A percentile compares a stretch with the other conserved stretches of the same genome.
Evolutionary conservation across 2,113 vertebrate genomes (phyloP).

Genomic region (Ammodytes marinus): DNA sequence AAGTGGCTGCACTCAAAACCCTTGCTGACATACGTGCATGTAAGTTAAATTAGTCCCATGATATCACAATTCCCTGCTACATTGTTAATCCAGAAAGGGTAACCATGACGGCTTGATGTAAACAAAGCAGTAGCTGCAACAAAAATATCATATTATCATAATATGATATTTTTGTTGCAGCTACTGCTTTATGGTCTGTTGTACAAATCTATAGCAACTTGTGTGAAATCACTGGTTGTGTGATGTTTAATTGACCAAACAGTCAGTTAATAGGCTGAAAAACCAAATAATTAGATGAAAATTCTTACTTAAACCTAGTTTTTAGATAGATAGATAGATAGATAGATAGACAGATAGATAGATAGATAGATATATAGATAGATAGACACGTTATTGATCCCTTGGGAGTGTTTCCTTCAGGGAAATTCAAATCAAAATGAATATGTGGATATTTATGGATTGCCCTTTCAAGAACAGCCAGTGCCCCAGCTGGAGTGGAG

Average conservation of each 20-base stretch:
- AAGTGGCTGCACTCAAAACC: constrained; percentile 29
- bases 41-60: constrained; percentile 13
- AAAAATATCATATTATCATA: no score
- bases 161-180: no score
- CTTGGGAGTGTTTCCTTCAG: no score
- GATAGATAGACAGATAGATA: neutral
- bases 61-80: constrained; percentile 19
- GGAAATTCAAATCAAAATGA: no score
- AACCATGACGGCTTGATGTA: constrained; percentile 13
- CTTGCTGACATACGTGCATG: constrained; percentile 50
- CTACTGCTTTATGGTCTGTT: neutral
- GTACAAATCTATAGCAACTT: neutral
- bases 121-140: constrained; percentile 33
- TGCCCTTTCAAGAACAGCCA: constrained; percentile 1
- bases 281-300: no score
- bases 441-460: neutral
- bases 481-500: constrained; percentile 5
- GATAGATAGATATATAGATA: neutral
- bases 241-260: neutral
- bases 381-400: no score
- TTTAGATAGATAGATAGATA: no score
- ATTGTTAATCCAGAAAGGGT: constrained; percentile 23
- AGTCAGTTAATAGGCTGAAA: constrained; percentile 4
- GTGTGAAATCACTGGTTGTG: neutral
- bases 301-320: no score